Conservation (phyloP, 2,113 vertebrate species). For the Engraulis encrasicolus region DNA sequence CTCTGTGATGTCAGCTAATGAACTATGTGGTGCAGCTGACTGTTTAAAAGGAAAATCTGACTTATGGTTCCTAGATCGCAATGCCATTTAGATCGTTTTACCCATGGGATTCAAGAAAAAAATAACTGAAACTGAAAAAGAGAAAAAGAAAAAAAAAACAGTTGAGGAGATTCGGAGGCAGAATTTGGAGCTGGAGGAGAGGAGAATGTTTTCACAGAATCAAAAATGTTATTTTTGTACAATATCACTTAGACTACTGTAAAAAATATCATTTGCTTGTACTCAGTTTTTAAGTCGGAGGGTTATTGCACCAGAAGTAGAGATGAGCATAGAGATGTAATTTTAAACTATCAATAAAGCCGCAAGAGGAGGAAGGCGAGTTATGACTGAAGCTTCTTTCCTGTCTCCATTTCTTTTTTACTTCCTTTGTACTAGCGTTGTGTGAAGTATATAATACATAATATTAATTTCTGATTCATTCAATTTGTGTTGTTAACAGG, state of each 20-base stretch:
- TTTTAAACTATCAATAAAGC: slow-evolving; percentile 98
- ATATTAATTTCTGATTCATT: neutral
- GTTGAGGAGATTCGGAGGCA: slow-evolving; percentile 56
- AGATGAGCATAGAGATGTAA: slow-evolving; percentile 93
- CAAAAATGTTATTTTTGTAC: slow-evolving; percentile 98
- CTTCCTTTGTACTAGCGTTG: neutral
- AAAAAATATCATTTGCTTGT: slow-evolving; percentile 90
- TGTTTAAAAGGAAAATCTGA: slow-evolving; percentile 70
- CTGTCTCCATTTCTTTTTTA: slow-evolving; percentile 61
- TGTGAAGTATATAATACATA: neutral
- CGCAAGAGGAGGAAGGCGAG: slow-evolving; percentile 91
- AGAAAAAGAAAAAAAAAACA: slow-evolving; percentile 19
- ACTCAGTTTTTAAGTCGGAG: slow-evolving; percentile 90
- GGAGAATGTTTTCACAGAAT: slow-evolving; percentile 91
- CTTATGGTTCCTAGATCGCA: slow-evolving; percentile 73
- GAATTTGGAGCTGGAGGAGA: slow-evolving; percentile 82
- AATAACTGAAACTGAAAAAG: slow-evolving; percentile 1
- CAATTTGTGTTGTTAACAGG: no score
- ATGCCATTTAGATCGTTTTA: slow-evolving; percentile 74
- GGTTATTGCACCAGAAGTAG: slow-evolving; percentile 89
- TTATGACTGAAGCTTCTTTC: slow-evolving; percentile 80
- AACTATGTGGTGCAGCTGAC: slow-evolving; percentile 59
- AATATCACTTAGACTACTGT: slow-evolving; percentile 93
- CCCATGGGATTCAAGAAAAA: slow-evolving; percentile 73
- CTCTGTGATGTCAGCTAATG: slow-evolving; percentile 43